A percentile compares a stretch with the other conserved stretches of the same genome.
Evolutionary conservation across 2,113 vertebrate genomes (phyloP).

Genomic region (Typhlomys cinereus): DNA sequence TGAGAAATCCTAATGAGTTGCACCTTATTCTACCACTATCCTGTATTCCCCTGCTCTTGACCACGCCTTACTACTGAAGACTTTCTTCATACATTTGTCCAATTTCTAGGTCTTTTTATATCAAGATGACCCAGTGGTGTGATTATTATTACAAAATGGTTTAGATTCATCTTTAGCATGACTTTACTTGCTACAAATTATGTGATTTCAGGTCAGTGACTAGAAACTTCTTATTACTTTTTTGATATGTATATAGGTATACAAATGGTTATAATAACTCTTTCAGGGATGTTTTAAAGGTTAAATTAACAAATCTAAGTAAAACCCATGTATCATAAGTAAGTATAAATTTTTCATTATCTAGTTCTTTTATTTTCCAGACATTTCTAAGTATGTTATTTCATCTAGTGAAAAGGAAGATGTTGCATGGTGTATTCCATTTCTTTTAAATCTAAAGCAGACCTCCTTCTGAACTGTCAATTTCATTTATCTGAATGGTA

Average conservation of each 20-base stretch:
- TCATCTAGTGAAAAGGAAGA: background rate
- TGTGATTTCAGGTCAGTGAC: background rate
- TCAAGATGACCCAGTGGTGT: background rate
- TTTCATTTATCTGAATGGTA: background rate
- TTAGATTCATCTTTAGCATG: background rate
- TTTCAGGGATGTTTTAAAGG: background rate
- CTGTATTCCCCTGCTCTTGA: background rate
- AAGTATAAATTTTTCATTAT: background rate
- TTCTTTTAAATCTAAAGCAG: background rate
- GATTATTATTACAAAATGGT: background rate
- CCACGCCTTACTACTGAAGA: background rate
- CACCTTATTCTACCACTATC: background rate
- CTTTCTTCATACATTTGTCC: background rate
- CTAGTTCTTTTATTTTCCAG: background rate
- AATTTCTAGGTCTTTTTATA: background rate
- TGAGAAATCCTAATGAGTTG: slow-evolving; percentile 6
- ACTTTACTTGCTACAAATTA: background rate
- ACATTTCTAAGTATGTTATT: background rate
- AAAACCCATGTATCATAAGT: background rate
- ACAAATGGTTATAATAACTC: background rate
- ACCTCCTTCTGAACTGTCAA: background rate
- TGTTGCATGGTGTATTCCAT: background rate
- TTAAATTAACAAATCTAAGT: slow-evolving; percentile 4
- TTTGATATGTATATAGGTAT: background rate
- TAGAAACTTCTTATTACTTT: background rate